These are phyloP conservation scores for Micoletzkya japonica DNA, from an alignment of 2,888 invertebrate genomes.

Conservation along the genomic window DNA sequence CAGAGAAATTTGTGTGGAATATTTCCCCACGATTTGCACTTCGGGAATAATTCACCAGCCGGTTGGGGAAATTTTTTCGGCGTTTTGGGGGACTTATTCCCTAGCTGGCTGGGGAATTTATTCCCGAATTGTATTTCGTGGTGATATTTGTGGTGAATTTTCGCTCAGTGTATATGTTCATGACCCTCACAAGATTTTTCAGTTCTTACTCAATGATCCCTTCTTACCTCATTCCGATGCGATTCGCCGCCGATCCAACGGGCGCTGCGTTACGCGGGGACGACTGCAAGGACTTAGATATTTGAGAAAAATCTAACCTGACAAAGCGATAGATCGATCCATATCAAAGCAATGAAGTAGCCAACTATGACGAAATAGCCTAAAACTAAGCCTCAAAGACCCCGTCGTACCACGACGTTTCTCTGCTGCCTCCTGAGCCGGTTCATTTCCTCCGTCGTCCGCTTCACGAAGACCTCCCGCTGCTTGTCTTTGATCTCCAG, in stretches of 20 bases:
- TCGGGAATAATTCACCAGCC: too few species aligned
- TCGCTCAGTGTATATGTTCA: too few species aligned
- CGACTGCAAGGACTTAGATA: background rate
- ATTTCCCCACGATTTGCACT: too few species aligned
- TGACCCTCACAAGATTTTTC: too few species aligned
- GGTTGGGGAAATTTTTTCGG: too few species aligned
- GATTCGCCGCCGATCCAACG: slow-evolving; percentile 1
- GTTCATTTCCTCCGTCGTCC: slow-evolving; percentile 84
- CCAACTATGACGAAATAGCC: background rate
- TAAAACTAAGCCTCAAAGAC: background rate
- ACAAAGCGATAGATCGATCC: background rate
- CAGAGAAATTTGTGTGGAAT: too few species aligned
- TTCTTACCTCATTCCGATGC: slow-evolving; percentile 13
- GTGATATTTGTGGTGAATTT: too few species aligned
- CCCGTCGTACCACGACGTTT: background rate
- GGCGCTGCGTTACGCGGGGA: background rate
- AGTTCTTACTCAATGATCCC: too few species aligned
- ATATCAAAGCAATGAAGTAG: background rate
- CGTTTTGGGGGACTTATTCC: too few species aligned
- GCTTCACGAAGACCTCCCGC: slow-evolving; percentile 82
- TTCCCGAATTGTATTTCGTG: too few species aligned
- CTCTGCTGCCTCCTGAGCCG: slow-evolving; percentile 38
- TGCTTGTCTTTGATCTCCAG: slow-evolving; percentile 80
- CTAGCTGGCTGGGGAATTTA: too few species aligned
- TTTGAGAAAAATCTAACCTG: background rate